These are phyloP conservation scores for Eupithecia pulchellata DNA, from an alignment of 2,888 invertebrate species.

Conservation along the genomic window DNA sequence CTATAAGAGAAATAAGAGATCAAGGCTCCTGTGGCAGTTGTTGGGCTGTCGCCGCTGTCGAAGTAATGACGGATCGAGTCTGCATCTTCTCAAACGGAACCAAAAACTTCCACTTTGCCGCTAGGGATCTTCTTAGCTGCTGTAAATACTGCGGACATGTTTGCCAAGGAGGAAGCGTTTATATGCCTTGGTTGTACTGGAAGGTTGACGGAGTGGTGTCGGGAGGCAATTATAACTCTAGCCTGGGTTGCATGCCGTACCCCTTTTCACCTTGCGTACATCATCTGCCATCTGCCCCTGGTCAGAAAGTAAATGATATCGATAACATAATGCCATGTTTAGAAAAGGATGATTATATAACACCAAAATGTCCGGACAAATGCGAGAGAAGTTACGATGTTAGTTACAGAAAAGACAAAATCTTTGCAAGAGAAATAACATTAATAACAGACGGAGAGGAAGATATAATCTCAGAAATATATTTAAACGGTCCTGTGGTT, in stretches of 20 bases:
- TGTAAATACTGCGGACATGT: slow-evolving; percentile 91
- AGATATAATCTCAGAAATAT: slow-evolving; percentile 92
- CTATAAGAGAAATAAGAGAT: slow-evolving; percentile 92
- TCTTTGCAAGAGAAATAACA: slow-evolving; percentile 88
- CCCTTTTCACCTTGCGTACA: slow-evolving; percentile 95
- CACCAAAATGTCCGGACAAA: slow-evolving; percentile 90
- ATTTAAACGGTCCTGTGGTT: slow-evolving; percentile 95
- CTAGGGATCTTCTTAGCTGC: slow-evolving; percentile 94
- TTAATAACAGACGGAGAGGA: slow-evolving; percentile 85
- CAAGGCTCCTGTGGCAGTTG: slow-evolving; percentile 97
- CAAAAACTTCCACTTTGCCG: slow-evolving; percentile 90
- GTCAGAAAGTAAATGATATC: slow-evolving; percentile 50
- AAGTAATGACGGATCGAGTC: slow-evolving; percentile 95
- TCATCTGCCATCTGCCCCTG: slow-evolving; percentile 90
- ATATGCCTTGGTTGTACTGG: slow-evolving; percentile 95
- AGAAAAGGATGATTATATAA: slow-evolving; percentile 86
- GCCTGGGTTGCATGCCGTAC: slow-evolving; percentile 94
- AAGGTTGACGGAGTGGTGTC: slow-evolving; percentile 93
- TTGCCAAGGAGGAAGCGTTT: slow-evolving; percentile 92
- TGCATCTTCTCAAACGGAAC: slow-evolving; percentile 92
- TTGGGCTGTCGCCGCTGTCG: slow-evolving; percentile 96
- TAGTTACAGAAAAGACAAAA: slow-evolving; percentile 90
- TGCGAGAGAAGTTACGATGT: slow-evolving; percentile 89
- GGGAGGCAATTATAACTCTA: slow-evolving; percentile 92
- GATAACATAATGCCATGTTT: slow-evolving; percentile 90